Base-by-base conservation (phyloP, 2,113 vertebrate species). In the Promerops cafer region DNA sequence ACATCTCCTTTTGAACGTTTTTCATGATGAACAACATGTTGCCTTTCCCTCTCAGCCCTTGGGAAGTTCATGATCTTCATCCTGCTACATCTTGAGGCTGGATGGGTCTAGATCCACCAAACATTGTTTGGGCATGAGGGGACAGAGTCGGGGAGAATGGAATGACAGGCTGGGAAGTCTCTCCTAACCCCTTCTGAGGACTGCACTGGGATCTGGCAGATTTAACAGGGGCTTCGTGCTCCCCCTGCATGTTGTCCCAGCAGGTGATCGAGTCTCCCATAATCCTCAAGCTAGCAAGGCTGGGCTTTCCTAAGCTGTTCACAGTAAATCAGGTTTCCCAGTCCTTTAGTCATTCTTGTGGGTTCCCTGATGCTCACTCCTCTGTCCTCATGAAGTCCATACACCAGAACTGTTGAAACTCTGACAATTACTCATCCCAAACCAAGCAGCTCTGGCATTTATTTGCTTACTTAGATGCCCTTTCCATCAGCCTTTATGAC, bases 1-100 rank as follows among this genome's bases (percentile, higher is more conserved):
- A n/a, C 19, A 22, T 56, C 70, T 83, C 61, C 74, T 87, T 45
- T 11, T 14, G 23, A 81, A 64, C 5, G 1, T 28, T 69, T 37
- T 75, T 31, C 45, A 2, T 1, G 2, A n/a, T 6, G 31, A 87
- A 66, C 42, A 61, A 31, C 1, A 0, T 4, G 27, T 3, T 1
- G 7, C 27, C 74, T 68, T 77, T 47, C 61, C 53, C 19, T 59
- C 37, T 50, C 35, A 59, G 81, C 68, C 69, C 44, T 54, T 39
- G 56, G 60, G 39, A 87, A 82, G 61, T 10, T 64, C 26, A 14
- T 11, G 13, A 76, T 75, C 44, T n/a, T 42, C 61, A 39, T 6
- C 22, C 52, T 13, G 31, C 16, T 53, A 3, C 0, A 0, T 22
- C 74, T 59, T 26, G 50, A 61, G 52, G 27, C 18, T 47, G 39